Evolutionary conservation across 1,140 invertebrate genomes (phyloP).

Genomic region (Aphelinus certus): DNA sequence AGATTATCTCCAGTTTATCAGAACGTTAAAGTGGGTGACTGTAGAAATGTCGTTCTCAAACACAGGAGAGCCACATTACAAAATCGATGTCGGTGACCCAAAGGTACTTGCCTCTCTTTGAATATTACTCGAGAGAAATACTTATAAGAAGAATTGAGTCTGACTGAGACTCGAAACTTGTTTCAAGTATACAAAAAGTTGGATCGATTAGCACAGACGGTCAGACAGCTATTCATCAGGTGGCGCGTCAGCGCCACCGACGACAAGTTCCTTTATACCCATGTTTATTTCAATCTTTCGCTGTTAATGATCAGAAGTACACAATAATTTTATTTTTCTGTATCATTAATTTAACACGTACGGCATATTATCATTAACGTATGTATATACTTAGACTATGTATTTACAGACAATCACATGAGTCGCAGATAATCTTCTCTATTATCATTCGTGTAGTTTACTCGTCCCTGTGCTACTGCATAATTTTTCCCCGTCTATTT

Average conservation of each 20-base stretch:
- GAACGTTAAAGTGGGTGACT: no score
- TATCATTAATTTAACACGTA: conserved; percentile 62
- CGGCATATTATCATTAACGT: conserved; percentile 65
- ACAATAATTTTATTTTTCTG: conserved; percentile 59
- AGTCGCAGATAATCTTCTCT: conserved; percentile 61
- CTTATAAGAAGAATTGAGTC: no score
- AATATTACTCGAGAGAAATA: no score
- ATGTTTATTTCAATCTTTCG: conserved; percentile 17
- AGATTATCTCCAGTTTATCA: no score
- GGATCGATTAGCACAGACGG: conserved; percentile 60
- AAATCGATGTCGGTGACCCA: no score
- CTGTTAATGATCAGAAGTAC: conserved; percentile 61
- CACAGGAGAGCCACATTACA: no score
- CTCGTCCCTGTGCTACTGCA: conserved; percentile 53
- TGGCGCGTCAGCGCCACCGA: background rate
- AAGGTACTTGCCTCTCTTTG: no score
- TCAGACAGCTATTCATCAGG: conserved; percentile 54
- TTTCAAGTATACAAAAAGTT: no score
- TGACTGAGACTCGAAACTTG: no score
- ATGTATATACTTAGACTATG: conserved; percentile 56
- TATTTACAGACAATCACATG: conserved; percentile 68
- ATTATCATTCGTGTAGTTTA: conserved; percentile 60
- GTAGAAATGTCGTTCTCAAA: no score
- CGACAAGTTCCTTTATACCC: background rate
- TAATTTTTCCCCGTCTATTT: conserved; percentile 39